Evolutionary conservation across 2,888 invertebrate species (phyloP).

Genomic region (Andrena fulva): DNA sequence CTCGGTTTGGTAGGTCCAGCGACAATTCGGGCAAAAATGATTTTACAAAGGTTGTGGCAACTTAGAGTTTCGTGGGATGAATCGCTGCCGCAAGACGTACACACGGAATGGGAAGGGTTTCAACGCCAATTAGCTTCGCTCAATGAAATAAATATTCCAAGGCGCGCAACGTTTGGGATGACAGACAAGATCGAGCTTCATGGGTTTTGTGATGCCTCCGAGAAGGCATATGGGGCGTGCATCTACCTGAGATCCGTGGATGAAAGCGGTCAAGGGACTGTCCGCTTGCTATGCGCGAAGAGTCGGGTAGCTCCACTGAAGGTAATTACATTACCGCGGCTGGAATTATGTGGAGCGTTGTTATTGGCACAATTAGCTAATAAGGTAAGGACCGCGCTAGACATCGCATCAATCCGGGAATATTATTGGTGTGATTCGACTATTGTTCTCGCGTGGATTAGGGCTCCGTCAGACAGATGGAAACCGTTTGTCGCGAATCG

Average conservation of each 20-base stretch:
- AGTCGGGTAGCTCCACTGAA: background rate
- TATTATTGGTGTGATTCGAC: too few relatives aligned
- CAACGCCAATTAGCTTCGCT: background rate
- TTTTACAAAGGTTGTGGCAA: slow-evolving; percentile 4
- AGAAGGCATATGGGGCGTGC: background rate
- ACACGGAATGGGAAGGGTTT: background rate
- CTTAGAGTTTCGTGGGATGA: background rate
- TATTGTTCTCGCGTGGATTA: too few relatives aligned
- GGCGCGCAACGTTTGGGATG: background rate
- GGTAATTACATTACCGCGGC: background rate
- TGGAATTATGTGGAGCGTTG: background rate
- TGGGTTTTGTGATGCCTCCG: background rate
- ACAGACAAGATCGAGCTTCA: background rate
- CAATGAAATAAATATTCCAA: background rate
- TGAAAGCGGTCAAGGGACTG: background rate
- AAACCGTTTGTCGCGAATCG: background rate
- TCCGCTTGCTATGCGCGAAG: background rate
- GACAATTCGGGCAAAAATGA: background rate
- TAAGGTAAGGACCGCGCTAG: background rate
- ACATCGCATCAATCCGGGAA: too few relatives aligned
- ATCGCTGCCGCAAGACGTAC: background rate
- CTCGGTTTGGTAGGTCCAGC: slow-evolving; percentile 1
- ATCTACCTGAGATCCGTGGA: background rate
- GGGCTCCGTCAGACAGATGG: background rate
- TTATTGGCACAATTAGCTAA: background rate